Evolutionary conservation across 53 echinoderm and acorn worm genomes (phyloP), one percentile per base, ranked within the genome.

Genomic region (Holothuria scabra): DNA sequence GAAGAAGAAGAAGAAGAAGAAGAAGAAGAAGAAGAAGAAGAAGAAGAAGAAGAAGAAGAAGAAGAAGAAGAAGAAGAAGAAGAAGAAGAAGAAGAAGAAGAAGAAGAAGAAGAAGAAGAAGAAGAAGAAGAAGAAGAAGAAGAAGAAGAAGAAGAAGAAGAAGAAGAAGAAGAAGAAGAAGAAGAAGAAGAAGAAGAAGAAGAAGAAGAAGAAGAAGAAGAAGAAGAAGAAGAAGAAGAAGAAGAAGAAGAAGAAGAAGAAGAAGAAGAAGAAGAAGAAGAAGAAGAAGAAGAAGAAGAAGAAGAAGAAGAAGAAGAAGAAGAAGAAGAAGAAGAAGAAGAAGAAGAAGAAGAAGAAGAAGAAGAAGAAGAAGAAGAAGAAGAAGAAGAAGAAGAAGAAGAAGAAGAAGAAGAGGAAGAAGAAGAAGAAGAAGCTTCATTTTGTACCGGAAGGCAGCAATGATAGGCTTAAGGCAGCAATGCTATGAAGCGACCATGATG

Each of bases 211-310:
- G 34, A 46, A 59, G 59, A 59, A 21, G 21, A 76, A 22, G 23
- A 76, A 10, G 32, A 21, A 20, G 8, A 13, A 12, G 59, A 52
- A 11, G 78, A 74, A 46, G 26, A 38, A 74, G 29, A 33, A 32
- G 48, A 57, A 38, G 16, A 48, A 32, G 25, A 30, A n/a, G n/a
- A 30, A 66, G 10, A 24, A 11, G 66, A 14, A 11, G 12, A n/a
- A 66, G 66, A 66, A 66, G 66, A 66, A 66, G 66, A n/a, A 66
- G 66, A 66, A 66, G 66, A 66, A n/a, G 66, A 66, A 66, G 66
- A 66, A 66, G 23, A 66, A 66, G 23, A 66, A 66, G 66, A n/a
- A n/a, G 23, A 66, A 66, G 12, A 66, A 14, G 66, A 66, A 66
- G 66, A 66, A n/a, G 66, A 66, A 66, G 66, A 66, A 66, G 66